Percentiles rank a stretch among this genome's conserved stretches.
These are phyloP conservation scores for Micropoecilia bifurca DNA, from an alignment of 2,797 vertebrate genomes.

Conservation along the genomic window DNA sequence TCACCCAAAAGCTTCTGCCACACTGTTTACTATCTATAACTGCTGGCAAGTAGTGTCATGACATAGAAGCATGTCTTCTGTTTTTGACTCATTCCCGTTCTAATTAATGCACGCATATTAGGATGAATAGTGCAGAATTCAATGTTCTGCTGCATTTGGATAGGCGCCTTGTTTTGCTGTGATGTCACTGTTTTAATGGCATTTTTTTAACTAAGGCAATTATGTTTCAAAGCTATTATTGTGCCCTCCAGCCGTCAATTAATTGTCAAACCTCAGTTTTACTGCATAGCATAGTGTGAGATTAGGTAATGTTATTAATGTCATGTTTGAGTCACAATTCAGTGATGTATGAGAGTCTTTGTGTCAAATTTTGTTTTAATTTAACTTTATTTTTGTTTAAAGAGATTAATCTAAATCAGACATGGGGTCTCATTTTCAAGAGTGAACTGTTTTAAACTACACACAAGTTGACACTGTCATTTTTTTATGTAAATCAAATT, in stretches of 20 bases:
- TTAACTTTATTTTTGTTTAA: background rate
- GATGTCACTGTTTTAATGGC: too few relatives aligned
- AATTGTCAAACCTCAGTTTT: background rate
- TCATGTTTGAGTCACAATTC: background rate
- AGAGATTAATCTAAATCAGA: background rate
- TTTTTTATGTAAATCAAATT: background rate
- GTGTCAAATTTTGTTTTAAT: background rate
- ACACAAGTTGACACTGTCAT: background rate
- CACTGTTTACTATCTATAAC: too few relatives aligned
- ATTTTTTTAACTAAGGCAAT: too few relatives aligned
- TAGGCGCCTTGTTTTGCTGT: too few relatives aligned
- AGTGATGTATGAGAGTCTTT: background rate
- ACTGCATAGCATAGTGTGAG: background rate
- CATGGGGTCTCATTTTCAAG: background rate
- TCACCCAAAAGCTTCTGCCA: too few relatives aligned
- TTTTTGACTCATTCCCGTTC: too few relatives aligned
- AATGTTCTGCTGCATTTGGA: too few relatives aligned
- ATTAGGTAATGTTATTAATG: background rate
- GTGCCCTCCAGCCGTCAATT: background rate
- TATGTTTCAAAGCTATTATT: too few relatives aligned
- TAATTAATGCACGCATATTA: too few relatives aligned
- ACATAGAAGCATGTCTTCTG: too few relatives aligned
- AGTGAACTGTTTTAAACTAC: background rate
- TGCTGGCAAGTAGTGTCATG: too few relatives aligned
- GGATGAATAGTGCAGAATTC: too few relatives aligned